Base-by-base conservation (phyloP, 2,888 invertebrate genomes). In the Escarpia spicata region DNA sequence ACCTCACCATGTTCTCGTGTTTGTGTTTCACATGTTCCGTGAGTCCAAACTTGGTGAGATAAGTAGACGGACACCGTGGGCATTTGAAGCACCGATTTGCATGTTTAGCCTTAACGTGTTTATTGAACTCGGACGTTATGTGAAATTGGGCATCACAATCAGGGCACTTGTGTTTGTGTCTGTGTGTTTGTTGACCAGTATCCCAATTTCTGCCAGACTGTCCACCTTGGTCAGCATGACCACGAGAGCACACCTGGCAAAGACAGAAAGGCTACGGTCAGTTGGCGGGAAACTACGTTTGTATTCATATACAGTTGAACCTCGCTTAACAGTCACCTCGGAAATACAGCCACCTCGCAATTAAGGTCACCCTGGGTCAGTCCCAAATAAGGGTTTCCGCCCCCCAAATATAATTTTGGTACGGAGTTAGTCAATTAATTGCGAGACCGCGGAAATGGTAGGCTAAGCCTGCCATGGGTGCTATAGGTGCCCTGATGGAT, bases 231-330 rank as follows among this genome's bases (percentile, higher is more conserved):
- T n/a, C n/a, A 75, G 26, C 75, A 26, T 3, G 75, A n/a, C 75
- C 75, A 75, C 75, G 75, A 75, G 75, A 26, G 75, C 4, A 75
- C 75, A 75, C 75, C 75, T 75, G 75, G 75, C 26, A 75, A 75
- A 75, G 75, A 75, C 75, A 75, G 75, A 75, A 75, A 75, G 75
- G n/a, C 75, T 75, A 52, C 15, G 75, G 75, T 75, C 75, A 75
- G 75, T 75, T n/a, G 6, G 75, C 26, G 4, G 52, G 52, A 75
- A 75, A 75, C 75, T 3, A 26, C 75, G 26, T 75, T 75, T 75
- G 6, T 75, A 75, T 75, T 75, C 75, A 75, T 75, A 75, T 60
- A 37, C 37, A 37, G 37, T 37, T 37, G 37, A 37, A 37, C 37
- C 37, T 37, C 37, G 37, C 37, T 37, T 37, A 0, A 37, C 37